These are phyloP conservation scores for Spialia ferax DNA, from an alignment of 2,888 invertebrate genomes.

Conservation along the genomic window DNA sequence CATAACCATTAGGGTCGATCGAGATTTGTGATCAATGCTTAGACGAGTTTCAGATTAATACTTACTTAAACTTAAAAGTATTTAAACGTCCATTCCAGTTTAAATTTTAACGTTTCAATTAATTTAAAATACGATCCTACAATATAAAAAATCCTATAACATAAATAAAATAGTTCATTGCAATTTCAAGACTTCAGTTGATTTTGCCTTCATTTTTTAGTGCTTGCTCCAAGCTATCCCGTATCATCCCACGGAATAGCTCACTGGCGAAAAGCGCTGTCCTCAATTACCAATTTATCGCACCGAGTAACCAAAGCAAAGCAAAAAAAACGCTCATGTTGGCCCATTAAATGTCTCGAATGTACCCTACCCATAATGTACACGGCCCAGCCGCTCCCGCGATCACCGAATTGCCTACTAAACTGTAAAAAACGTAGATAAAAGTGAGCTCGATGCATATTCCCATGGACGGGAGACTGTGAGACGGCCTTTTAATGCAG, in stretches of 20 bases:
- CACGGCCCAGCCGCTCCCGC: constrained; percentile 49
- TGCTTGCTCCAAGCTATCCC: constrained; percentile 6
- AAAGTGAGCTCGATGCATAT: constrained; percentile 62
- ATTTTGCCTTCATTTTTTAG: neutral
- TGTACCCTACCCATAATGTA: constrained; percentile 67
- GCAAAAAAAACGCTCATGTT: constrained; percentile 60
- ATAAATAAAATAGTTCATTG: too few species aligned
- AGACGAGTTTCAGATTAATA: constrained; percentile 4
- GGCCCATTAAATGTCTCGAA: constrained; percentile 54
- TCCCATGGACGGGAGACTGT: constrained; percentile 78
- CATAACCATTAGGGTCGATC: constrained; percentile 14
- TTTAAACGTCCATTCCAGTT: too few species aligned
- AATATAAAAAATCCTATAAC: too few species aligned
- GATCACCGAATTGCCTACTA: constrained; percentile 81
- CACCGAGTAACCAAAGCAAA: constrained; percentile 40
- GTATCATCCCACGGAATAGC: constrained; percentile 10
- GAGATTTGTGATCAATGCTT: constrained; percentile 7
- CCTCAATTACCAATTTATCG: constrained; percentile 46
- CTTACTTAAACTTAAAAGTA: too few species aligned
- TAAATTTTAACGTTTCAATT: too few species aligned
- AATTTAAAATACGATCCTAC: too few species aligned
- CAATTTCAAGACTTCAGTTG: too few species aligned
- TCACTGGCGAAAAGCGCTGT: constrained; percentile 26
- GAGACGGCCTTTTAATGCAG: constrained; percentile 79
- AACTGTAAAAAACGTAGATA: constrained; percentile 79